phyloP scores from a whole-genome alignment of 2,888 invertebrate species.

The Amiota mariae region DNA sequence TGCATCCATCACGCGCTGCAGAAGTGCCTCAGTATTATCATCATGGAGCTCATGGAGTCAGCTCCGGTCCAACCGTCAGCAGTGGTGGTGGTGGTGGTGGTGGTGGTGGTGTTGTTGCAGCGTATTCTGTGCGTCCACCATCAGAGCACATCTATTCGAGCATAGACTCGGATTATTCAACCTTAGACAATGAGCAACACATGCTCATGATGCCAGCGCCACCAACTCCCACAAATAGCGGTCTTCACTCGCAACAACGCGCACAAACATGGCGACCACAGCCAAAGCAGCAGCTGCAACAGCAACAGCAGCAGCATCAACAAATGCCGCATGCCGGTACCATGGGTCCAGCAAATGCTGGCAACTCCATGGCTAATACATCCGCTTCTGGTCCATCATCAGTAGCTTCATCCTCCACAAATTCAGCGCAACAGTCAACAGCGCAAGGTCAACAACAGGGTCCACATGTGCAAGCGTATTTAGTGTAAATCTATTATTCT shows the following conservation, averaged over 20 bases:
- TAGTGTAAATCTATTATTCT: slow-evolving; percentile 62
- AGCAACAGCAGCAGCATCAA: slow-evolving; percentile 35
- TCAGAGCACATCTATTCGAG: slow-evolving; percentile 93
- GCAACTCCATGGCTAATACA: slow-evolving; percentile 33
- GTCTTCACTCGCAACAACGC: slow-evolving; percentile 50
- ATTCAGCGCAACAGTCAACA: slow-evolving; percentile 55
- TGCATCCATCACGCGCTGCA: slow-evolving; percentile 54
- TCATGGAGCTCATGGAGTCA: slow-evolving; percentile 53
- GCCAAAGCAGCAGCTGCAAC: slow-evolving; percentile 44
- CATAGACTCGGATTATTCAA: slow-evolving; percentile 87
- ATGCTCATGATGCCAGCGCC: slow-evolving; percentile 70
- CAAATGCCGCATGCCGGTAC: slow-evolving; percentile 52
- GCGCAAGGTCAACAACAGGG: slow-evolving; percentile 70
- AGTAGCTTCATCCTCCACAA: slow-evolving; percentile 43
- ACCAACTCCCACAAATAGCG: slow-evolving; percentile 47
- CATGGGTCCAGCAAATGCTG: slow-evolving; percentile 40
- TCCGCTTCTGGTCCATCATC: slow-evolving; percentile 13
- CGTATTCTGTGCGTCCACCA: slow-evolving; percentile 77
- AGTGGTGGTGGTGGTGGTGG: slow-evolving; percentile 12
- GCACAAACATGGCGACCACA: slow-evolving; percentile 76
- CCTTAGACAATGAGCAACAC: slow-evolving; percentile 73
- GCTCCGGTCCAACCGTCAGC: slow-evolving; percentile 16
- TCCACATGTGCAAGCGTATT: slow-evolving; percentile 73
- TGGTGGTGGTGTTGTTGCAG: slow-evolving; percentile 15
- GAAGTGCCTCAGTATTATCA: slow-evolving; percentile 64